phyloP scores from a whole-genome alignment of 1,140 invertebrate genomes.

The Aphelenchoides fujianensis region DNA sequence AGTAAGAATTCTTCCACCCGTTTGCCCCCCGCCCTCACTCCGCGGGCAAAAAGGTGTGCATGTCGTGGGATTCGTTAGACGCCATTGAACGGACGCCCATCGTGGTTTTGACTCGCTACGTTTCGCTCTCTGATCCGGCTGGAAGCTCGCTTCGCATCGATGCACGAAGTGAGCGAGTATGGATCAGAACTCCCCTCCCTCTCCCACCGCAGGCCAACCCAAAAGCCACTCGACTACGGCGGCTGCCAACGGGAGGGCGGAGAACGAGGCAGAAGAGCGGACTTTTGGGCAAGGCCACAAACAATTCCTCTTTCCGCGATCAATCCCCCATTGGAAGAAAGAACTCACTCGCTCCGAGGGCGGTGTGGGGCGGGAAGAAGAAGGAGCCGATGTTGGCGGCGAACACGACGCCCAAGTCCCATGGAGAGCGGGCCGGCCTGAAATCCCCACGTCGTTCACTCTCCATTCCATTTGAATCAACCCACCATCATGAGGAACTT shows the following conservation, averaged over 20 bases:
- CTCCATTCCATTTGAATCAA: too few species aligned
- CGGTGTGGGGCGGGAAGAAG: constrained; percentile 84
- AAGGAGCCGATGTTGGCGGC: constrained; percentile 81
- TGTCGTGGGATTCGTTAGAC: not conserved
- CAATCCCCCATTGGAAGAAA: too few species aligned
- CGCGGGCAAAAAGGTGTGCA: constrained; percentile 63
- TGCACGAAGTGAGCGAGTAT: not conserved
- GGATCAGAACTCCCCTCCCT: not conserved
- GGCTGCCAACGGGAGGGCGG: too few species aligned
- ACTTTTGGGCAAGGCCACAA: too few species aligned
- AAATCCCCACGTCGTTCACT: too few species aligned
- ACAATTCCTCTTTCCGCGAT: not conserved
- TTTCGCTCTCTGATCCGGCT: not conserved
- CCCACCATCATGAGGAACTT: constrained; percentile 90
- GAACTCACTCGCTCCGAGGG: constrained; percentile 54
- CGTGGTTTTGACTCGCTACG: not conserved
- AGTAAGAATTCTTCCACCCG: too few species aligned
- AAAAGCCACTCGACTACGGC: too few species aligned
- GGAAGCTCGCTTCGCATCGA: not conserved
- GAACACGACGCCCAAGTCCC: constrained; percentile 89
- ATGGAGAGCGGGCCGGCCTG: too few species aligned
- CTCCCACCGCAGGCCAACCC: too few species aligned
- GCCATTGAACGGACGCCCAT: not conserved
- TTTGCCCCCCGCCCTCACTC: too few species aligned
- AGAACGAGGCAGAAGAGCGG: too few species aligned